These are phyloP conservation scores for Zenarchopterus dispar DNA, from an alignment of 2,797 vertebrate genomes.

Conservation along the genomic window DNA sequence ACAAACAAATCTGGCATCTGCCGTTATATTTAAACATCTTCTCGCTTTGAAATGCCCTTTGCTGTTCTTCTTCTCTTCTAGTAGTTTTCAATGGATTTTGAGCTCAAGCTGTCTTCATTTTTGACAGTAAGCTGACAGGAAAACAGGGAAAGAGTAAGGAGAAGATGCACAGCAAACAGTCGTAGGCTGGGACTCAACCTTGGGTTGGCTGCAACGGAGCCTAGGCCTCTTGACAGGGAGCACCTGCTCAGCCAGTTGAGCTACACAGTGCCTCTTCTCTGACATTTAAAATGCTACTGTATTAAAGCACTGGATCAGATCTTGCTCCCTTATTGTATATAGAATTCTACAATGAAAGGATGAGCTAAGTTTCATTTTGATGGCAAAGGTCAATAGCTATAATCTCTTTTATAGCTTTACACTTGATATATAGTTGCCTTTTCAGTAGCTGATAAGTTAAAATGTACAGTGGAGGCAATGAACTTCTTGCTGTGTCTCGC, in stretches of 20 bases:
- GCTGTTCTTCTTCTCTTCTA: no score
- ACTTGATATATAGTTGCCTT: conserved; percentile 32
- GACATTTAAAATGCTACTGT: conserved; percentile 50
- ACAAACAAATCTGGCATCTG: no score
- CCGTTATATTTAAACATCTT: no score
- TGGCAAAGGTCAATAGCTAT: conserved; percentile 47
- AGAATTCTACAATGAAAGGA: conserved; percentile 30
- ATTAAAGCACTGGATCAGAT: conserved; percentile 23
- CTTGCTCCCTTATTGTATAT: conserved; percentile 34
- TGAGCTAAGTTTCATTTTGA: conserved; percentile 38
- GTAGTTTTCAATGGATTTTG: no score
- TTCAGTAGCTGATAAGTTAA: conserved; percentile 26
- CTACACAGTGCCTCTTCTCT: conserved; percentile 29
- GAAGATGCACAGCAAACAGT: no score
- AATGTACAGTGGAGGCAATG: conserved; percentile 21
- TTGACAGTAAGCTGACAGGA: no score
- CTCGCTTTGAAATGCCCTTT: no score
- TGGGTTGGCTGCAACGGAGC: no score
- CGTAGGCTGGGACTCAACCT: no score
- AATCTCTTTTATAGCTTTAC: conserved; percentile 52
- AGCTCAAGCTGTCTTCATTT: no score
- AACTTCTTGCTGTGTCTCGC: conserved; percentile 7
- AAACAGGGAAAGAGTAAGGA: no score
- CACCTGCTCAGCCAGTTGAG: conserved; percentile 1
- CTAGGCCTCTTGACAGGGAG: no score